Evolutionary conservation across 1,140 invertebrate genomes (phyloP).

Genomic region (Sarcophaga bullata): DNA sequence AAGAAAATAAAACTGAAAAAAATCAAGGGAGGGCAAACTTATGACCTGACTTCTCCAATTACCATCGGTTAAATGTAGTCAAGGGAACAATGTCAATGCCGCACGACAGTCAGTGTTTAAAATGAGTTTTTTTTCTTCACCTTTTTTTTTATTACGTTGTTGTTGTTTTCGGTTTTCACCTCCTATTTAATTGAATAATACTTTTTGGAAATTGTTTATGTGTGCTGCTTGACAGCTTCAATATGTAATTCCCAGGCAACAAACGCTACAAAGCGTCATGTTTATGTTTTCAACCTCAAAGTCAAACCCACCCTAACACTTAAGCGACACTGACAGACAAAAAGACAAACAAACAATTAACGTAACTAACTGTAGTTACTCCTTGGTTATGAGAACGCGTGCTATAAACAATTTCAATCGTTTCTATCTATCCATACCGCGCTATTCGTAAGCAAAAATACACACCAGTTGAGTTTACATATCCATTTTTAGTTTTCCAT

Average conservation of each 20-base stretch:
- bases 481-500: conserved; percentile 30
- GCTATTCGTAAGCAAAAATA: neutral
- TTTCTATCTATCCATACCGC: neutral
- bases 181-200: conserved; percentile 4
- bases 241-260: neutral
- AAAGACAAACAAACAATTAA: conserved; percentile 66
- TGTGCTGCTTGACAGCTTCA: neutral
- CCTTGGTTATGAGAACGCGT: neutral
- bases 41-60: conserved; percentile 18
- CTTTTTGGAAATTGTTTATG: neutral
- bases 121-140: neutral
- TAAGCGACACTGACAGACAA: conserved; percentile 62
- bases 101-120: neutral
- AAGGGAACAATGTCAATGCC: conserved; percentile 35
- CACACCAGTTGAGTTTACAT: conserved; percentile 55
- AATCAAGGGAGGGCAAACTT: conserved; percentile 4
- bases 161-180: neutral
- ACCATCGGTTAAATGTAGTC: conserved; percentile 11
- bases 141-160: neutral
- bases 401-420: too few relatives aligned
- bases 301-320: conserved; percentile 50
- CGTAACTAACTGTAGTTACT: conserved; percentile 42
- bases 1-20: neutral
- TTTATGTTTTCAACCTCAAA: conserved; percentile 33
- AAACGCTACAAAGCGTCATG: neutral